Conservation (phyloP, 2,113 vertebrate species). For the Engystomops pustulosus region DNA sequence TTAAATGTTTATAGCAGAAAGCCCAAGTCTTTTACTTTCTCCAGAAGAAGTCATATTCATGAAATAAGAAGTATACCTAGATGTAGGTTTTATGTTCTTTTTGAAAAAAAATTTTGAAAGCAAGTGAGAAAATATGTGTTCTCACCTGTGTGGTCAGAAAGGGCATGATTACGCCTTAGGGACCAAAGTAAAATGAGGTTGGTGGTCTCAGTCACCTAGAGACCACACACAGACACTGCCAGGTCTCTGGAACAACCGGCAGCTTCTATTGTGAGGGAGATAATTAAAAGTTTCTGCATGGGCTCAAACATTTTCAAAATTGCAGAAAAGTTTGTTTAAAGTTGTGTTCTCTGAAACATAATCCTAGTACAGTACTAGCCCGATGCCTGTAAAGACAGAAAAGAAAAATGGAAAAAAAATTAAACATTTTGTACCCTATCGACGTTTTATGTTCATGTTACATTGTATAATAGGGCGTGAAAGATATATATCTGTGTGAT, state of each 20-base stretch:
- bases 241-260: constrained; percentile 35
- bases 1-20: constrained; percentile 22
- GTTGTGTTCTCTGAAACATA: not conserved
- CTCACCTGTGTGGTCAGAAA: constrained; percentile 57
- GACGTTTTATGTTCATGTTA: not conserved
- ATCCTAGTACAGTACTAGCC: not conserved
- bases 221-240: constrained; percentile 54
- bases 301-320: not conserved
- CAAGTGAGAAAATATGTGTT: constrained; percentile 53
- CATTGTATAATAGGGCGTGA: not conserved
- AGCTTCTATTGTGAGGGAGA: constrained; percentile 44
- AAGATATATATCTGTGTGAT: too few species aligned
- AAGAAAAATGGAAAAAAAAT: too few species aligned
- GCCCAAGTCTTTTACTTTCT: not conserved
- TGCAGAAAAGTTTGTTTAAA: constrained; percentile 21
- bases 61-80: not conserved
- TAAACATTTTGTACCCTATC: too few species aligned
- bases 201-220: constrained; percentile 57
- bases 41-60: not conserved
- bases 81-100: constrained; percentile 11
- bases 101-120: not conserved
- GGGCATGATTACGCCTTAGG: constrained; percentile 53
- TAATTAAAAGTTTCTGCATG: constrained; percentile 47
- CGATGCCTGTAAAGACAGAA: not conserved
- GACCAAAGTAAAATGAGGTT: constrained; percentile 54